Evolutionary conservation across 2,113 vertebrate species (phyloP), one percentile per base, ranked within the genome.

Genomic region (Uropsilus gracilis): DNA sequence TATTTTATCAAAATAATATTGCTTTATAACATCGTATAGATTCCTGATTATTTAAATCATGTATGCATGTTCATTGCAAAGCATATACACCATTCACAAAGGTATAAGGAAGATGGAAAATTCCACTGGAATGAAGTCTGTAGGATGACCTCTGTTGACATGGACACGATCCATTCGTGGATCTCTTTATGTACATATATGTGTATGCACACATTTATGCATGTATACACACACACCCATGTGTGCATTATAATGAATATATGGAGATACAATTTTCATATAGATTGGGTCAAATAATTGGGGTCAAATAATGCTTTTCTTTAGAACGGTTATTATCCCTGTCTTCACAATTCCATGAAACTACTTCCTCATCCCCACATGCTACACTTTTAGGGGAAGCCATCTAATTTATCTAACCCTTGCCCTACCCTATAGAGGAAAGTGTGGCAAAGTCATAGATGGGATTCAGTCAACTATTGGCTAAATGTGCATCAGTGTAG

Each of bases 391-490:
- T 14, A 16, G 2, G 28, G 14, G 18, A 57, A 89, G 37, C 48
- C 28, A 18, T 59, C 9, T 6, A 57, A 57, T 30, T 86, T 11
- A 46, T 10, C 83, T 48, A 55, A 39, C 13, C 42, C 12, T 4
- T 14, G 9, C 16, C 28, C 20, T 94, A 28, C 8, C 7, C 22
- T 2, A 1, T 14, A 9, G 17, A 42, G 42, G 22, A 32, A 44
- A 71, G 18, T 5, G 8, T 22, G 11, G 3, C n/a, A 24, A 55
- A 26, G 34, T 5, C 4, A 30, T 12, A 55, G 53, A 17, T 9
- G 12, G 55, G 18, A 55, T 77, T 42, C 0, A 5, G 11, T 30
- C 11, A 64, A 5, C 9, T 2, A 14, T 1, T 11, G n/a, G 1
- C 50, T n/a, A 7, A 11, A 5, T 14, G 8, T 34, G 8, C 64